Conservation (phyloP, 2,888 invertebrate species). For the Parascotia fuliginaria region DNA sequence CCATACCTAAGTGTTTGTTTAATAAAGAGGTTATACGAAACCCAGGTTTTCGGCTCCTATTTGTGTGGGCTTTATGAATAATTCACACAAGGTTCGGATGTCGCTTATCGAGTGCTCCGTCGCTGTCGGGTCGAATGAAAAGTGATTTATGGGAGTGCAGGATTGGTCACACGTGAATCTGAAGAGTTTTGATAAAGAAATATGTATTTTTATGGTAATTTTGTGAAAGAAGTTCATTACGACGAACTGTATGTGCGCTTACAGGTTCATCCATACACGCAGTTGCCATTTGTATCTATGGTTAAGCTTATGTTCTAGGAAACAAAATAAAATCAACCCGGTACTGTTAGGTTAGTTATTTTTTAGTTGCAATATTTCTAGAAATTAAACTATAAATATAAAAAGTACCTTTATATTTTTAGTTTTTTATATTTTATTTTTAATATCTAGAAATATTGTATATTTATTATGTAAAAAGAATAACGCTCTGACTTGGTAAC, state of each 20-base stretch:
- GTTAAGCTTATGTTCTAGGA: too few relatives aligned
- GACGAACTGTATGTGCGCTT: neutral
- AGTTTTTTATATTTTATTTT: too few relatives aligned
- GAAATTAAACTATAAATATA: too few relatives aligned
- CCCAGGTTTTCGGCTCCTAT: conserved; percentile 41
- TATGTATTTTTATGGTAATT: conserved; percentile 2
- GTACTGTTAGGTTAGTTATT: too few relatives aligned
- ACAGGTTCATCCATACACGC: too few relatives aligned
- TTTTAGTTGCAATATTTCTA: too few relatives aligned
- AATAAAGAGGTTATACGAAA: conserved; percentile 19
- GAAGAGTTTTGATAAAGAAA: neutral
- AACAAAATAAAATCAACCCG: too few relatives aligned
- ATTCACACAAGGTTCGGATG: conserved; percentile 54
- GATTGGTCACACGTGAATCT: conserved; percentile 17
- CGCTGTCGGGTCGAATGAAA: conserved; percentile 44
- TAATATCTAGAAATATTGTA: too few relatives aligned
- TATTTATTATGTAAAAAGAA: too few relatives aligned
- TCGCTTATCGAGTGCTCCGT: conserved; percentile 54
- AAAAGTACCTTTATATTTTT: too few relatives aligned
- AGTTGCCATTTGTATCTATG: neutral
- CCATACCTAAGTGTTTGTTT: neutral
- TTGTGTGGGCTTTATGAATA: conserved; percentile 53
- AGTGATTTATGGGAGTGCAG: conserved; percentile 48
- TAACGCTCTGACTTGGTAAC: too few relatives aligned
- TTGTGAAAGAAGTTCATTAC: neutral